phyloP scores from a whole-genome alignment of 2,888 invertebrate species.

The Sclerodermus sp. region DNA sequence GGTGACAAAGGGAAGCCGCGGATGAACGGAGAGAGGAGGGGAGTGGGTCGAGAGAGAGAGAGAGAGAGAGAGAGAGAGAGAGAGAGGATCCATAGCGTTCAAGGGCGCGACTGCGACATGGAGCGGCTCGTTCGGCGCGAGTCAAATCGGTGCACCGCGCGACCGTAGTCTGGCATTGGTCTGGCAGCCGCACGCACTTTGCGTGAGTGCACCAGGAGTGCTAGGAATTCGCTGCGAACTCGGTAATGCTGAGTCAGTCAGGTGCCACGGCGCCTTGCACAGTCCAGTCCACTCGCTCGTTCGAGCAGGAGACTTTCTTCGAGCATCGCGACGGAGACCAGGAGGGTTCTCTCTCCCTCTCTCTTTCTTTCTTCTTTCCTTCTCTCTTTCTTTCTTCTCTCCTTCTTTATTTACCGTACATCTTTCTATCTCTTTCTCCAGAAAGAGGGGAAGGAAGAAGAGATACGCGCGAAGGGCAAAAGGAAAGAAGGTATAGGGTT shows the following conservation, averaged over 20 bases:
- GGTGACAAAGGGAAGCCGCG: neutral
- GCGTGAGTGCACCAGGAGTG: constrained; percentile 1
- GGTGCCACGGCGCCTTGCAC: constrained; percentile 18
- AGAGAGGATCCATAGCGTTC: constrained; percentile 21
- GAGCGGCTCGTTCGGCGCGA: neutral
- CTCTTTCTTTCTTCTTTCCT: constrained; percentile 2
- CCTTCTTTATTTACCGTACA: no score
- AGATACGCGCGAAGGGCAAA: no score
- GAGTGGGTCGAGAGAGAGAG: constrained; percentile 6
- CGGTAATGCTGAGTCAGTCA: constrained; percentile 43
- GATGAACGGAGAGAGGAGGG: neutral
- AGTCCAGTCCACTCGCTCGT: constrained; percentile 1
- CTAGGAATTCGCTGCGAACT: constrained; percentile 27
- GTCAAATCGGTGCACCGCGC: constrained; percentile 27
- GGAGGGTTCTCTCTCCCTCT: no score
- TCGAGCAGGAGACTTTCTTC: neutral
- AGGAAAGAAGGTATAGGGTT: no score
- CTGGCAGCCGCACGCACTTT: constrained; percentile 22
- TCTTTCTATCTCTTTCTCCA: no score
- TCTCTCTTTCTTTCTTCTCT: constrained; percentile 3
- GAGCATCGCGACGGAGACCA: no score
- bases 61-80: constrained; percentile 12
- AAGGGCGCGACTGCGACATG: constrained; percentile 28
- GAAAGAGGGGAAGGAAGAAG: no score
- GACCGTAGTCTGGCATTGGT: constrained; percentile 34